Conservation (phyloP, 1,140 invertebrate genomes). For the Aplysia californica region DNA sequence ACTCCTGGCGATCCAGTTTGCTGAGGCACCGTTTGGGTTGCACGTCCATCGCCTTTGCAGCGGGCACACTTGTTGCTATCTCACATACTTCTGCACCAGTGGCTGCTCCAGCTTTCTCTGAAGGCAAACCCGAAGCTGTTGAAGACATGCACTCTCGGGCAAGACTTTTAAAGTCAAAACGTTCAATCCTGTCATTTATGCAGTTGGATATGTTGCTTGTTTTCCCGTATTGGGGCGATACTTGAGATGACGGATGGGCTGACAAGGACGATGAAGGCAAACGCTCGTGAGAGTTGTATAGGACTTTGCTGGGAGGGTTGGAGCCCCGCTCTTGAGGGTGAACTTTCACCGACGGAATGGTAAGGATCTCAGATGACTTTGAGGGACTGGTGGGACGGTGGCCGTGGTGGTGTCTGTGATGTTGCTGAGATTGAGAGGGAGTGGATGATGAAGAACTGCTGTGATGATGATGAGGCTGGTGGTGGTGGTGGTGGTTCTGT, state of each 20-base stretch:
- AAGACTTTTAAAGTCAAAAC: conserved; percentile 42
- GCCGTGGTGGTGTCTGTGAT: too few species aligned
- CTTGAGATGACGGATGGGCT: neutral
- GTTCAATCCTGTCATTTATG: conserved; percentile 31
- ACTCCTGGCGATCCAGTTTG: conserved; percentile 35
- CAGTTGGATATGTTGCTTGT: conserved; percentile 10
- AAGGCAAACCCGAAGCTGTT: too few species aligned
- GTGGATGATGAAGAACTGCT: neutral
- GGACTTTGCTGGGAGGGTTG: neutral
- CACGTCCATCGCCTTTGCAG: conserved; percentile 53
- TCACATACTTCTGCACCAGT: neutral
- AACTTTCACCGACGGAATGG: neutral
- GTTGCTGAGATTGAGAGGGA: neutral
- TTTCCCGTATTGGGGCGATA: neutral
- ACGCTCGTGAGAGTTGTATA: neutral
- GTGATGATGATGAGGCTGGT: too few species aligned
- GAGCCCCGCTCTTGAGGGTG: neutral
- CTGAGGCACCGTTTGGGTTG: conserved; percentile 46
- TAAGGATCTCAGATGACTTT: neutral
- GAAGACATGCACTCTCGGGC: conserved; percentile 26
- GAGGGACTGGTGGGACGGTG: too few species aligned
- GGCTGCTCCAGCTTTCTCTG: neutral
- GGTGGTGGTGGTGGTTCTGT: neutral
- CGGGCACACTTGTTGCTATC: neutral
- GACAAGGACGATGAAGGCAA: neutral